These are phyloP conservation scores for Megalonaias nervosa DNA, from an alignment of 1,140 invertebrate species.

Conservation along the genomic window DNA sequence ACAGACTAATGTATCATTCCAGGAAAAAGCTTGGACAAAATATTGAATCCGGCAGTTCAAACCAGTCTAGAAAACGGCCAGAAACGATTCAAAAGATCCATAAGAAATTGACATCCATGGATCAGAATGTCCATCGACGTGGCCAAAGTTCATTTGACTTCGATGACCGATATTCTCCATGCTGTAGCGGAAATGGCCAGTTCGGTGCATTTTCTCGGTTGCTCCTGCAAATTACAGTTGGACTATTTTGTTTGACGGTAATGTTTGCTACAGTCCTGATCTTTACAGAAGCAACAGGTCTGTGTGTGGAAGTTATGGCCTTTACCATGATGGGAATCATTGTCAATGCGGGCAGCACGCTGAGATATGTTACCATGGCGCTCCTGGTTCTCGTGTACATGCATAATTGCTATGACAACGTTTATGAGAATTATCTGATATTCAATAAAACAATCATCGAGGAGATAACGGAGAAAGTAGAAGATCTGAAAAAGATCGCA, in stretches of 20 bases:
- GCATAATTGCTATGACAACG: constrained; percentile 69
- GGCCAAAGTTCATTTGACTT: constrained; percentile 15
- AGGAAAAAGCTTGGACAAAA: constrained; percentile 44
- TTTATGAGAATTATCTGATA: constrained; percentile 68
- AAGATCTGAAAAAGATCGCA: constrained; percentile 66
- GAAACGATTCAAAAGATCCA: constrained; percentile 38
- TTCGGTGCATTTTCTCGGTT: constrained; percentile 40
- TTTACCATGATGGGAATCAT: constrained; percentile 71
- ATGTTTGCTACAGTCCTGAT: constrained; percentile 61
- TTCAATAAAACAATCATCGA: constrained; percentile 67
- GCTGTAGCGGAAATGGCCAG: constrained; percentile 41
- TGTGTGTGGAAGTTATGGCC: constrained; percentile 63
- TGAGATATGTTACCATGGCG: constrained; percentile 67
- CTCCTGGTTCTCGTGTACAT: constrained; percentile 68
- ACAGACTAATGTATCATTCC: constrained; percentile 62
- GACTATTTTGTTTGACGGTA: constrained; percentile 57
- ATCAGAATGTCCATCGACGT: constrained; percentile 50
- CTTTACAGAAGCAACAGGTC: constrained; percentile 60
- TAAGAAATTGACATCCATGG: constrained; percentile 52
- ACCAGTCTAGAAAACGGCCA: constrained; percentile 21
- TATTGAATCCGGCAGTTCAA: constrained; percentile 17
- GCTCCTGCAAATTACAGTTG: constrained; percentile 47
- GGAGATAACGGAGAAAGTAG: constrained; percentile 65
- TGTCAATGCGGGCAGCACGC: constrained; percentile 66
- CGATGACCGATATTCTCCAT: constrained; percentile 39